phyloP scores from a whole-genome alignment of 2,888 invertebrate species.

The Neria commutata region DNA sequence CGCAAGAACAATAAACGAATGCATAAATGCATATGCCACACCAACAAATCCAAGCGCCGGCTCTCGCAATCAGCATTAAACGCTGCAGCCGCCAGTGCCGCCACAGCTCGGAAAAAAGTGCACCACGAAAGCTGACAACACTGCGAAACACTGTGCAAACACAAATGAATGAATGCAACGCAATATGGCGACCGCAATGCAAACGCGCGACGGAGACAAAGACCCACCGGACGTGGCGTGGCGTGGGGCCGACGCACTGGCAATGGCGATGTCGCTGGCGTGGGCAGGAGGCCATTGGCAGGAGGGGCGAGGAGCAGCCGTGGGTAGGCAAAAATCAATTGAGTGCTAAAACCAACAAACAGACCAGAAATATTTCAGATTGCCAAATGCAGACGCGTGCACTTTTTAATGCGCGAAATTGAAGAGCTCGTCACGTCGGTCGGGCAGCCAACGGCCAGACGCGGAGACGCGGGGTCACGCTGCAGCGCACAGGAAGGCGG shows the following conservation, averaged over 20 bases:
- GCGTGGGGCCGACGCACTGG: conserved; percentile 16
- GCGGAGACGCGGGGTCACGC: too few species aligned
- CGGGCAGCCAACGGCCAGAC: too few species aligned
- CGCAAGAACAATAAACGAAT: conserved; percentile 6
- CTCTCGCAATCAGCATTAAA: not conserved
- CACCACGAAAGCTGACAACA: conserved; percentile 31
- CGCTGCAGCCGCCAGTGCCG: conserved; percentile 1
- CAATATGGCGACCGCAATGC: conserved; percentile 59
- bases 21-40: not conserved
- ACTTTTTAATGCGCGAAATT: conserved; percentile 26
- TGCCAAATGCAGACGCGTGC: too few species aligned
- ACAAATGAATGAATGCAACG: conserved; percentile 44
- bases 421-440: conserved; percentile 24
- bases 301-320: too few species aligned
- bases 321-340: conserved; percentile 41
- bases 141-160: conserved; percentile 27
- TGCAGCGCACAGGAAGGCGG: too few species aligned
- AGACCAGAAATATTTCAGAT: conserved; percentile 23
- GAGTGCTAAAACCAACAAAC: conserved; percentile 52
- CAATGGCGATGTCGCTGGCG: conserved; percentile 15
- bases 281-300: conserved; percentile 12
- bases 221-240: not conserved
- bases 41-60: not conserved
- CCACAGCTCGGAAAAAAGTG: conserved; percentile 13
- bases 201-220: not conserved